Base-by-base conservation (phyloP, 2,888 invertebrate species). In the Prionchulus punctatus region DNA sequence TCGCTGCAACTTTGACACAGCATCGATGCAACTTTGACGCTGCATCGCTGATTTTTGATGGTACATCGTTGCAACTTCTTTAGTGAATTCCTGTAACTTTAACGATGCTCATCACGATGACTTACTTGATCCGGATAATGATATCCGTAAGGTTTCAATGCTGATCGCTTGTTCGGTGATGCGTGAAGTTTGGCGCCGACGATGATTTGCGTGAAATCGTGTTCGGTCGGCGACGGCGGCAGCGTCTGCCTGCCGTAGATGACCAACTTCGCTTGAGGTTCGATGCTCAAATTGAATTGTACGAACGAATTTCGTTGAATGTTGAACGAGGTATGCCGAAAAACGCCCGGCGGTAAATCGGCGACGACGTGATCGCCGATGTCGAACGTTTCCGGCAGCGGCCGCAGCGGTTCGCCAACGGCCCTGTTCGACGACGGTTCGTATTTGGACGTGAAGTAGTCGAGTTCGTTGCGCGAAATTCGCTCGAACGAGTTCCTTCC, bases 221-320 rank as follows among this genome's bases (percentile, higher is more conserved):
- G 91, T 71, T 91, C 88, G 30, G 92, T 91, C 69, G 94, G 89
- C 1, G 94, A 90, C 2, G 96, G 96, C 57, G 91, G 77, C 47
- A 90, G 87, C 71, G 91, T 92, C 65, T 90, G 80, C 63, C 94
- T 79, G 1, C 89, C 92, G 71, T 96, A 92, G 21, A 96, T 85
- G 45, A 91, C 96, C 72, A 96, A 60, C 48, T 72, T 66, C 3
- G 73, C 71, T 12, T 1, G n/a, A 2, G 43, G 43, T 12, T 45
- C 45, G 1, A 58, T 25, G 15, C 48, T 53, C n/a, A 57, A 25
- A 31, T 60, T 60, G 30, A 60, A 55, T 31, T 55, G 52, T 7
- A 59, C 59, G 25, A 15, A 18, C 15, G 51, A 4, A 36, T 45
- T 36, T n/a, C 47, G 18, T 21, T 57, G 53, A 15, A 57, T 4